phyloP scores from a whole-genome alignment of 2,113 vertebrate species.

The Ictalurus punctatus region DNA sequence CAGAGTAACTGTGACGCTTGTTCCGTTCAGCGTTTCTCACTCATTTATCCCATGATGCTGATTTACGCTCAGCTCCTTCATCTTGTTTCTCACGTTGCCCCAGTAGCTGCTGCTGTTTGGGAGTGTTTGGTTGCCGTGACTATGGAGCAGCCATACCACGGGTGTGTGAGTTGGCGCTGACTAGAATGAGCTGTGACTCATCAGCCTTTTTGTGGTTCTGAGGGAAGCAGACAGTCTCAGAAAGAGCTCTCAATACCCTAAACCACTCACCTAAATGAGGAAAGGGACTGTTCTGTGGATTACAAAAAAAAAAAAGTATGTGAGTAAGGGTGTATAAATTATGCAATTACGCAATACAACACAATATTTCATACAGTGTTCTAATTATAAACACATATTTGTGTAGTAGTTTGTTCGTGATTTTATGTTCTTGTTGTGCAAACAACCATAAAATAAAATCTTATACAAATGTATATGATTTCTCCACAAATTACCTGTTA shows the following conservation, averaged over 20 bases:
- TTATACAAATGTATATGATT: background rate
- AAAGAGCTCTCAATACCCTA: conserved; percentile 12
- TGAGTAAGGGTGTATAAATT: too few species aligned
- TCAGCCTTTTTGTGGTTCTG: conserved; percentile 42
- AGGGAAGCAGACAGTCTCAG: conserved; percentile 29
- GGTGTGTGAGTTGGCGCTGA: conserved; percentile 51
- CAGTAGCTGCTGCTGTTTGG: conserved; percentile 58
- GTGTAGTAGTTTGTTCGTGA: background rate
- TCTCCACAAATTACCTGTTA: background rate
- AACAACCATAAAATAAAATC: background rate
- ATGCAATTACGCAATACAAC: background rate
- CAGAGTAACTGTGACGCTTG: conserved; percentile 17
- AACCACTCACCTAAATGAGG: background rate
- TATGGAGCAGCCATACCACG: conserved; percentile 47
- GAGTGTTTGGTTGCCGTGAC: conserved; percentile 70
- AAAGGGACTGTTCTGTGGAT: background rate
- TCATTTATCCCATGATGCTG: conserved; percentile 22
- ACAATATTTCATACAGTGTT: background rate
- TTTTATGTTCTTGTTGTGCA: background rate
- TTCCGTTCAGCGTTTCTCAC: conserved; percentile 7
- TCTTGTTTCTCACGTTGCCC: conserved; percentile 20
- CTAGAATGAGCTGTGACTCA: conserved; percentile 67
- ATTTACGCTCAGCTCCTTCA: conserved; percentile 9
- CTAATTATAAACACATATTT: background rate
- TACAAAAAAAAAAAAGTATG: background rate